Evolutionary conservation across 2,888 invertebrate genomes (phyloP), one percentile per base, ranked within the genome.

Genomic region (Apamea crenata): DNA sequence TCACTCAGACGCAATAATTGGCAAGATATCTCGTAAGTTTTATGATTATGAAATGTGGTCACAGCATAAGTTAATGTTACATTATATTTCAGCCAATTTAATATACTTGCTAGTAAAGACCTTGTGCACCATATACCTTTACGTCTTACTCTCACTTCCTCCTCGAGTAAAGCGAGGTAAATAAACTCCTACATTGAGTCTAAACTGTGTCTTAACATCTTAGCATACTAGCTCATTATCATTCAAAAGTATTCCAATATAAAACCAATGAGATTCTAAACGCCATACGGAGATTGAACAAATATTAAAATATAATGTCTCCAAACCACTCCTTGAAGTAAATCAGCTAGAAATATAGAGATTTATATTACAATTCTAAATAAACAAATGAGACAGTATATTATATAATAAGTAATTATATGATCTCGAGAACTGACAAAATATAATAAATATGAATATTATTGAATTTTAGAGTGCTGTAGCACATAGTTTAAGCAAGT

Each of bases 351-450:
- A 68, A 75, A 53, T 68, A 40, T 66, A 59, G 7, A 32, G 25
- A 61, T 53, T 53, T 69, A 56, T 53, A 80, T 70, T n/a, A 67
- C 25, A 5, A 56, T 47, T 79, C 32, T 66, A 25, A 47, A 56
- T 6, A 56, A 83, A 79, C n/a, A 69, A 85, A 84, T 70, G 69
- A 14, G 29, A 74, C 53, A n/a, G 47, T 70, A 70, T 84, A 59
- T 53, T 65, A 61, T 59, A 6, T 81, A 65, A 59, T 73, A 70
- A 61, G 18, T 61, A 29, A 74, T 71, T 65, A 71, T 77, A 76
- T 74, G 83, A 86, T 84, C 83, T 84, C 84, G 76, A 80, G 65
- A 85, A 83, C 74, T 83, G 87, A 80, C 74, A 80, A 83, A 79
- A 80, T 74, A 74, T 67, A 75, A 82, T 70, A 63, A 65, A 74